Percentiles rank a stretch among this genome's conserved stretches.
These are phyloP conservation scores for Paratrypauchen microcephalus DNA, from an alignment of 2,797 vertebrate genomes.

Conservation along the genomic window DNA sequence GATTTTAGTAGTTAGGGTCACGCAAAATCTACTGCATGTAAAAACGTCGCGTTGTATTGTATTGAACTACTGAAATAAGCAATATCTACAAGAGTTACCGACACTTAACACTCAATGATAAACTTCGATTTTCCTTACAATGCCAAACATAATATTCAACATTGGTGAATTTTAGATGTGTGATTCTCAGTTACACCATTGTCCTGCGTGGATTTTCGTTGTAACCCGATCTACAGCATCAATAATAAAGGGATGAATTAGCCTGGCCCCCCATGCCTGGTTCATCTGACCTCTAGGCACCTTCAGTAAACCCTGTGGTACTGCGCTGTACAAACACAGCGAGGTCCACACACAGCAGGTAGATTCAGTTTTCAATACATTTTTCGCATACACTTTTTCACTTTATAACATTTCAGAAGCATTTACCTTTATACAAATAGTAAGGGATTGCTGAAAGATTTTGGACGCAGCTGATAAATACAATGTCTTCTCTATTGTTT, in stretches of 20 bases:
- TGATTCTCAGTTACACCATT: conserved; percentile 5
- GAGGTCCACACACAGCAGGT: conserved; percentile 9
- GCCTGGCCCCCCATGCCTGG: conserved; percentile 32
- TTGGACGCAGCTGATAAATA: background rate
- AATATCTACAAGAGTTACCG: background rate
- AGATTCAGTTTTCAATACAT: conserved; percentile 6
- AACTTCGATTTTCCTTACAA: background rate
- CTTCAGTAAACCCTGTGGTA: conserved; percentile 36
- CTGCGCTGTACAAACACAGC: conserved; percentile 23
- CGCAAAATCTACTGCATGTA: too few relatives aligned
- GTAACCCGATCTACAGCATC: conserved; percentile 58
- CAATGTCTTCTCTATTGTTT: too few relatives aligned
- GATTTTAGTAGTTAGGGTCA: too few relatives aligned
- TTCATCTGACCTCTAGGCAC: conserved; percentile 37
- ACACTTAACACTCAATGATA: background rate
- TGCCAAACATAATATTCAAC: background rate
- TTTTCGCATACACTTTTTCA: conserved; percentile 5
- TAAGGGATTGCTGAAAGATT: conserved; percentile 1
- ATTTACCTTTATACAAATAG: background rate
- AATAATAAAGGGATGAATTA: conserved; percentile 64
- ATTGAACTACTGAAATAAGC: conserved; percentile 4
- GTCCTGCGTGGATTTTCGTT: conserved; percentile 24
- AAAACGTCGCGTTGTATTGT: too few relatives aligned
- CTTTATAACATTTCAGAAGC: background rate
- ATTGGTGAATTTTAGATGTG: background rate